These are phyloP conservation scores for Zaprionus nigranus DNA, from an alignment of 1,140 invertebrate species.

Conservation along the genomic window DNA sequence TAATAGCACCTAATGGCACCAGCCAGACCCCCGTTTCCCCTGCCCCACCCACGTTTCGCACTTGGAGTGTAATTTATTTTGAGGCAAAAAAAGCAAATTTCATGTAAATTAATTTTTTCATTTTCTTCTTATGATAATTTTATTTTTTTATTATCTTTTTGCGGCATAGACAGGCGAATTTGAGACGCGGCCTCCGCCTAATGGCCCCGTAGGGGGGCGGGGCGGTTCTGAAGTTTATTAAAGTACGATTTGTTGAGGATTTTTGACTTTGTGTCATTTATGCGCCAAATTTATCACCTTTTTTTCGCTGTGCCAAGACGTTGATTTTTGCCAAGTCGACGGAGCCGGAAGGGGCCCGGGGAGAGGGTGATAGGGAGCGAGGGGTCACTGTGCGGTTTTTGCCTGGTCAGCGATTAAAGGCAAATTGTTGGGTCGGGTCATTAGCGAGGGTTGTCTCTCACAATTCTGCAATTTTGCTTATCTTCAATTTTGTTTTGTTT, in stretches of 20 bases:
- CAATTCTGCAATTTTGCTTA: conserved; percentile 36
- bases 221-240: conserved; percentile 45
- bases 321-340: conserved; percentile 57
- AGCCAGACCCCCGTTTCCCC: background rate
- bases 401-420: conserved; percentile 44
- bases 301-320: conserved; percentile 39
- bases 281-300: conserved; percentile 62
- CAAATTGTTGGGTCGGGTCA: conserved; percentile 51
- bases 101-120: conserved; percentile 66
- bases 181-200: conserved; percentile 7
- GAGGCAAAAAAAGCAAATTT: conserved; percentile 44
- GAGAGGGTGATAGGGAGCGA: background rate
- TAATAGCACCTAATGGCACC: conserved; percentile 52
- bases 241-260: conserved; percentile 61
- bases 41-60: conserved; percentile 5
- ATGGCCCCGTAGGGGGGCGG: background rate
- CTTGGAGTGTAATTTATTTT: conserved; percentile 53
- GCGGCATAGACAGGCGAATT: conserved; percentile 17
- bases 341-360: background rate
- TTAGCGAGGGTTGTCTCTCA: conserved; percentile 32
- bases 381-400: conserved; percentile 13
- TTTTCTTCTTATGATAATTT: conserved; percentile 62
- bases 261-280: conserved; percentile 68
- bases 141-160: conserved; percentile 58
- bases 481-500: conserved; percentile 42